These are phyloP conservation scores for Diadophis punctatus DNA, from an alignment of 2,113 vertebrate species.

Conservation along the genomic window DNA sequence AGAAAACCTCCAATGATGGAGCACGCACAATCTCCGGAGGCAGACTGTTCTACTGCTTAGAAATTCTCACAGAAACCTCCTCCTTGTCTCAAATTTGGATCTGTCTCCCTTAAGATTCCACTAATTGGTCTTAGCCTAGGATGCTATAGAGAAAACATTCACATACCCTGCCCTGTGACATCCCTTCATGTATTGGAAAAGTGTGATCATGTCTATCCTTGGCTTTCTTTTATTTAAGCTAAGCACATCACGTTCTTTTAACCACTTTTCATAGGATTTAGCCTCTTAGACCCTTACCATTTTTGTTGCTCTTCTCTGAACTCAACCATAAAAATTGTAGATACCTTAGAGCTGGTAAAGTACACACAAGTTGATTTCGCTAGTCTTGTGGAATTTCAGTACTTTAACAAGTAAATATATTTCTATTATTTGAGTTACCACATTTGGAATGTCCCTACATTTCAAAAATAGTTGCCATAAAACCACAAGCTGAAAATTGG, in stretches of 20 bases:
- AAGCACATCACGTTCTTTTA: background rate
- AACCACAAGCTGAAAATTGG: background rate
- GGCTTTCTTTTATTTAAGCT: background rate
- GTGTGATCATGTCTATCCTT: background rate
- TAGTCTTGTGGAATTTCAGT: background rate
- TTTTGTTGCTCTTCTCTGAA: background rate
- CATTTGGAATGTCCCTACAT: background rate
- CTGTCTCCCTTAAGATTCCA: background rate
- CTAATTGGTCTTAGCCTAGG: background rate
- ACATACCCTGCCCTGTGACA: background rate
- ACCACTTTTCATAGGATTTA: background rate
- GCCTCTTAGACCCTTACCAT: background rate
- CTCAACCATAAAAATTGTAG: background rate
- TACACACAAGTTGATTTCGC: background rate
- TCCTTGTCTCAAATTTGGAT: background rate
- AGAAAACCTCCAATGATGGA: background rate
- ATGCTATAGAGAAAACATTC: background rate
- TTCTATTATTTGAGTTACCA: background rate
- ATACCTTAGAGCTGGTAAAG: background rate
- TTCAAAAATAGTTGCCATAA: background rate
- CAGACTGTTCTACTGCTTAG: background rate
- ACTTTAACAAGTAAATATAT: background rate
- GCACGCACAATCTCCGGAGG: background rate
- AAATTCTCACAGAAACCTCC: background rate
- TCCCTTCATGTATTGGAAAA: background rate